A percentile compares a stretch with the other conserved stretches of the same genome.
Conservation (phyloP, 2,797 vertebrate genomes). For the Protonibea diacanthus region DNA sequence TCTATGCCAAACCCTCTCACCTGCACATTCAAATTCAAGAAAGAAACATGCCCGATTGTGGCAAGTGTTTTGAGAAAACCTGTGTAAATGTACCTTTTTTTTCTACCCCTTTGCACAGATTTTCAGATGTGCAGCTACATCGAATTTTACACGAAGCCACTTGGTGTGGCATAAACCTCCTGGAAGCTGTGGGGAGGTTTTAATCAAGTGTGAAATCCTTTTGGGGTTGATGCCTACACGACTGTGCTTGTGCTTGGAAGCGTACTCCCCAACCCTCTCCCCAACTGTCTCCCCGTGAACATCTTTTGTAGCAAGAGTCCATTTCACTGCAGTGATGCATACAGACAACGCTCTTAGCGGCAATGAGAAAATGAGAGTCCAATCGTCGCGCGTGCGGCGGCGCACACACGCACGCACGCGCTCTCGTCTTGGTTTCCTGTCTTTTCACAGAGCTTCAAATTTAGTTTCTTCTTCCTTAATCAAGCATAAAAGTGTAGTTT, state of each 20-base stretch:
- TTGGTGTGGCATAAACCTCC: conserved; percentile 79
- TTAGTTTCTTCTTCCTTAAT: conserved; percentile 41
- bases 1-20: background rate
- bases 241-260: conserved; percentile 70
- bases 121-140: conserved; percentile 47
- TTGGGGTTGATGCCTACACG: conserved; percentile 79
- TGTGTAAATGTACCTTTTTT: conserved; percentile 26
- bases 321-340: conserved; percentile 75
- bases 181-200: conserved; percentile 82
- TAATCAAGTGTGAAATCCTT: conserved; percentile 87
- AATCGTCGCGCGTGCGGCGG: conserved; percentile 59
- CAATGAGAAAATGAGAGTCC: conserved; percentile 71
- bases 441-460: conserved; percentile 28
- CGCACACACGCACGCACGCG: background rate
- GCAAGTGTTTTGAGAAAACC: conserved; percentile 54
- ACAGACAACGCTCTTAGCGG: conserved; percentile 67
- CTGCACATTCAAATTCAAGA: conserved; percentile 40
- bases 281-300: conserved; percentile 72
- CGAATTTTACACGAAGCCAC: conserved; percentile 62
- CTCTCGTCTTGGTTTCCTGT: conserved; percentile 10
- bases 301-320: conserved; percentile 72
- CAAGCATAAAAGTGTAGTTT: conserved; percentile 45
- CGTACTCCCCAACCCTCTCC: conserved; percentile 64
- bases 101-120: conserved; percentile 24
- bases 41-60: conserved; percentile 25